Base-by-base conservation (phyloP, 2,888 invertebrate species). In the Drosophila affinis region DNA sequence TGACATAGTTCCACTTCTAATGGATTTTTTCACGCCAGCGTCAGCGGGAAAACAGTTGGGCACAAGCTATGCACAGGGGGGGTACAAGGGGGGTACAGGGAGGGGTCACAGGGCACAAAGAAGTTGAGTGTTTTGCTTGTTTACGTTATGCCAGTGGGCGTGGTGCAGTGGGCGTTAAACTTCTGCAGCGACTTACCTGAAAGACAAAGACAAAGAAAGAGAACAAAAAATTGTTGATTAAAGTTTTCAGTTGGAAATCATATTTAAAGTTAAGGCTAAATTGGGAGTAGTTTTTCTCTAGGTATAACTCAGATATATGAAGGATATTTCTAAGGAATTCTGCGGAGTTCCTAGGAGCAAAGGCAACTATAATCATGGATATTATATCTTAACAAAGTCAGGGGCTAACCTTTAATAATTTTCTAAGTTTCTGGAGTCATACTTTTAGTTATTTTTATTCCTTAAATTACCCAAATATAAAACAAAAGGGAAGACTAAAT, bases 1-100 rank as follows among this genome's bases (percentile, higher is more conserved):
- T 84, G 83, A 84, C 83, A 88, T 76, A 83, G 88, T 87, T 88
- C 76, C 74, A 58, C 81, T 84, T 87, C 87, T 84, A 88, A 84
- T 84, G 88, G 83, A 84, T 88, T 84, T 88, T 84, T 88, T 84
- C 83, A 88, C 83, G 79, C 83, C 83, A 81, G 46, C 67, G 58
- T 58, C 67, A 69, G 54, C 88, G 80, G 73, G 75, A 87, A 87
- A 82, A 85, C 87, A 81, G 87, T 83, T 76, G 77, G 58, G 76
- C 67, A 49, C 55, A 78, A 58, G 61, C 21, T 3, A 21, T 21
- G 63, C 46, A 29, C 56, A 62, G 73, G 58, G 2, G 18, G 18
- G 61, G 63, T 44, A 24, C 59, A 62, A 12, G 12, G 34, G 62
- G 14, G 34, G 34, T 0, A 14, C 39, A 39, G 3, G 39, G 39